These are phyloP conservation scores for Trialeurodes vaporariorum DNA, from an alignment of 1,140 invertebrate species.

Conservation along the genomic window DNA sequence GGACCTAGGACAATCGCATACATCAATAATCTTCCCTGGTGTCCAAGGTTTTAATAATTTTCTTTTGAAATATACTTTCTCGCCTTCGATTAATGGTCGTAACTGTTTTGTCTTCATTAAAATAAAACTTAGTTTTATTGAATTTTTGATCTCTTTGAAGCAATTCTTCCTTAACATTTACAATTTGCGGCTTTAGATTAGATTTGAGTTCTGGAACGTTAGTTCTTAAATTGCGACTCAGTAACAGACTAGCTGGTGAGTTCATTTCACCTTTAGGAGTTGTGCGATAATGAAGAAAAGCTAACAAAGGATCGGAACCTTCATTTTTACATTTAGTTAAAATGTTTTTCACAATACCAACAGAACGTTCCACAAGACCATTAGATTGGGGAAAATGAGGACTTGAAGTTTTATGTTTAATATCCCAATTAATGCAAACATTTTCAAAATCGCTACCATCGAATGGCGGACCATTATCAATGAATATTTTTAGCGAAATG, in stretches of 20 bases:
- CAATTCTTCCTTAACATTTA: not conserved
- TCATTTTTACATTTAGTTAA: constrained; percentile 12
- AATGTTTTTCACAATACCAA: constrained; percentile 15
- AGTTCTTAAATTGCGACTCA: constrained; percentile 7
- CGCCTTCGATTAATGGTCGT: not conserved
- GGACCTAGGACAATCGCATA: not conserved
- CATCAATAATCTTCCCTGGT: constrained; percentile 2
- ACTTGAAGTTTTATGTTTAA: constrained; percentile 10
- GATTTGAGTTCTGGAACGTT: not conserved
- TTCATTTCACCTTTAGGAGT: constrained; percentile 4
- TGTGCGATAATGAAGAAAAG: constrained; percentile 14
- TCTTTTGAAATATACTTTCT: constrained; percentile 8
- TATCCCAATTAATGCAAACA: constrained; percentile 14
- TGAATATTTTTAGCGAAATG: constrained; percentile 26
- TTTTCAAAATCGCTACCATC: constrained; percentile 13
- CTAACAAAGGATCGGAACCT: constrained; percentile 7
- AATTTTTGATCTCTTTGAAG: not conserved
- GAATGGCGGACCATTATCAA: constrained; percentile 27
- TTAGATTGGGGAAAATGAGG: constrained; percentile 16
- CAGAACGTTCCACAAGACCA: constrained; percentile 17
- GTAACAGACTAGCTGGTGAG: constrained; percentile 2
- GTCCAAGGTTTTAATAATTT: not conserved
- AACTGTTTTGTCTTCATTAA: too few relatives aligned
- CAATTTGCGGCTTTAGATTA: not conserved
- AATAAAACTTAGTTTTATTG: too few relatives aligned